Conservation (phyloP, 2,797 vertebrate genomes). For the Molossus alvarezi region DNA sequence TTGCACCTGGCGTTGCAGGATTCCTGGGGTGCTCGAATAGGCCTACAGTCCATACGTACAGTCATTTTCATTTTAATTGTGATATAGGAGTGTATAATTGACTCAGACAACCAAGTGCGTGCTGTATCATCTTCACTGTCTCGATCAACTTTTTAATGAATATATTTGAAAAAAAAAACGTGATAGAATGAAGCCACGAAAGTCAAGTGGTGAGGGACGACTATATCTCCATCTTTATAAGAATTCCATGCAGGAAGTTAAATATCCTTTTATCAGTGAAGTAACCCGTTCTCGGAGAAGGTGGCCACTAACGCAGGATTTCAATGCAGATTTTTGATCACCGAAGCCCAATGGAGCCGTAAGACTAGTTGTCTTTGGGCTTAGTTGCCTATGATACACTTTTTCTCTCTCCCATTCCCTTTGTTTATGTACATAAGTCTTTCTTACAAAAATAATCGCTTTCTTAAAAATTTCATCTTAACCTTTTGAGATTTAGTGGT, state of each 20-base stretch:
- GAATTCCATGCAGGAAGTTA: not conserved
- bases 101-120: too few relatives aligned
- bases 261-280: not conserved
- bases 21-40: too few relatives aligned
- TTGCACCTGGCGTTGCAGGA: too few relatives aligned
- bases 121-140: too few relatives aligned
- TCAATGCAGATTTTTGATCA: not conserved
- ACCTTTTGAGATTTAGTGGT: constrained; percentile 32
- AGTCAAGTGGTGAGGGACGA: too few relatives aligned
- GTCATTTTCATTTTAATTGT: too few relatives aligned
- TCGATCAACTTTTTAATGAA: too few relatives aligned
- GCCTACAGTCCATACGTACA: too few relatives aligned
- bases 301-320: not conserved
- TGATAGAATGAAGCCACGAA: too few relatives aligned
- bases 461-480: constrained; percentile 40
- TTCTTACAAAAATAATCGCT: constrained; percentile 43
- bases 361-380: not conserved
- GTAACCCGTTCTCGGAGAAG: not conserved
- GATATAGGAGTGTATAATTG: too few relatives aligned
- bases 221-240: not conserved
- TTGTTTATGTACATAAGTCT: constrained; percentile 42
- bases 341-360: not conserved
- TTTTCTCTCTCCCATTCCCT: not conserved
- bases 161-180: too few relatives aligned
- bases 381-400: not conserved